Conservation (phyloP, 92 coral and sea anemone genomes). For the Isaurus tuberculatus region DNA sequence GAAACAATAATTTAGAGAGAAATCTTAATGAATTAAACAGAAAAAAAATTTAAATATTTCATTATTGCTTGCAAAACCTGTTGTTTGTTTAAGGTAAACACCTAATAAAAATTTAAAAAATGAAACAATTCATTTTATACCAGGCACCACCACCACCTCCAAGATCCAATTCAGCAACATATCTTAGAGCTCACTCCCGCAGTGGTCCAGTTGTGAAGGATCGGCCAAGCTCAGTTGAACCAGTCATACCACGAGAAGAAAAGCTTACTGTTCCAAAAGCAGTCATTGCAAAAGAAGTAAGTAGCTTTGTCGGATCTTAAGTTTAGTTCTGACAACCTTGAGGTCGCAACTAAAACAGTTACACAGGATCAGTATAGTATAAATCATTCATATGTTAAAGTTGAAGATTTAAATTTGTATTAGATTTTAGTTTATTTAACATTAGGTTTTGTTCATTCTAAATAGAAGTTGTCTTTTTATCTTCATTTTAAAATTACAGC, state of each 20-base stretch:
- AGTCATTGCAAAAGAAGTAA: slow-evolving; percentile 75
- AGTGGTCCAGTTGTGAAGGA: slow-evolving; percentile 95
- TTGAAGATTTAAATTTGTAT: too few species aligned
- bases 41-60: too few species aligned
- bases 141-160: slow-evolving; percentile 81
- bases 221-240: slow-evolving; percentile 84
- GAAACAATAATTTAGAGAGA: too few species aligned
- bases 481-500: too few species aligned
- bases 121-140: not conserved
- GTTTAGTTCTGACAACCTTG: too few species aligned
- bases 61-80: not conserved
- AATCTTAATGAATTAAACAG: too few species aligned
- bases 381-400: too few species aligned
- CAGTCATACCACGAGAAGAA: slow-evolving; percentile 82
- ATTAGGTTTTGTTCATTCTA: too few species aligned
- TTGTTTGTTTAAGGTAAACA: not conserved
- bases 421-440: too few species aligned
- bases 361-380: too few species aligned
- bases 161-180: slow-evolving; percentile 82
- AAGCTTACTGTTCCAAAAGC: slow-evolving; percentile 90
- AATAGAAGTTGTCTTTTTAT: too few species aligned
- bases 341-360: too few species aligned
- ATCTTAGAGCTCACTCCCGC: slow-evolving; percentile 83
- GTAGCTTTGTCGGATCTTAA: not conserved
- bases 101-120: not conserved